Conservation (phyloP, 2,888 invertebrate species). For the Acrobasis consociella region DNA sequence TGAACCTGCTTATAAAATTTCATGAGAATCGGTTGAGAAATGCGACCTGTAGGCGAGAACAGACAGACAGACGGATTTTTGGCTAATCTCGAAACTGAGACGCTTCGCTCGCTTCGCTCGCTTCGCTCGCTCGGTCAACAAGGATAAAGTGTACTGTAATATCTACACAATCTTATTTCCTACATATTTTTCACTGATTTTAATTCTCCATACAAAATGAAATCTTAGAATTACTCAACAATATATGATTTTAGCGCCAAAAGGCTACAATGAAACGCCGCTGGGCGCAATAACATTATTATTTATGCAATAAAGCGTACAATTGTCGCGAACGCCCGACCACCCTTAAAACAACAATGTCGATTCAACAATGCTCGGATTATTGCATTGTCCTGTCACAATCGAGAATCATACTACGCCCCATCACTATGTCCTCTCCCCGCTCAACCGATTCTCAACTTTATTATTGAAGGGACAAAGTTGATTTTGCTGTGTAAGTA, state of each 20-base stretch:
- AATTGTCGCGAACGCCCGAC: slow-evolving; percentile 74
- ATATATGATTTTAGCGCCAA: slow-evolving; percentile 58
- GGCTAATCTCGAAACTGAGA: too few species aligned
- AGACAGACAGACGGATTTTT: too few species aligned
- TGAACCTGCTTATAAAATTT: too few species aligned
- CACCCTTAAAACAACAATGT: slow-evolving; percentile 83
- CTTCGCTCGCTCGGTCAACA: too few species aligned
- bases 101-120: too few species aligned
- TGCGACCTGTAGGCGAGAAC: too few species aligned
- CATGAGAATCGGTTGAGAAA: too few species aligned
- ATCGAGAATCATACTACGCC: slow-evolving; percentile 40
- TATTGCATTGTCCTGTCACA: slow-evolving; percentile 81
- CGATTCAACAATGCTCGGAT: slow-evolving; percentile 80
- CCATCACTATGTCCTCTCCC: slow-evolving; percentile 42
- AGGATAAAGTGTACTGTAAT: too few species aligned
- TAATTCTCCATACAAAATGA: slow-evolving; percentile 18
- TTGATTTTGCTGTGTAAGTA: slow-evolving; percentile 29
- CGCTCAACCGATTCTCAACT: slow-evolving; percentile 38
- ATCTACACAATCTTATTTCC: too few species aligned
- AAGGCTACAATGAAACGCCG: slow-evolving; percentile 68
- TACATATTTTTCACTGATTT: neutral
- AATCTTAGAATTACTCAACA: slow-evolving; percentile 30
- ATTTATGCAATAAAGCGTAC: slow-evolving; percentile 82
- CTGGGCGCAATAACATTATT: slow-evolving; percentile 78
- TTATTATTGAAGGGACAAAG: slow-evolving; percentile 28